Evolutionary conservation across 2,888 invertebrate species (phyloP).

Genomic region (Watsonalla cultraria): DNA sequence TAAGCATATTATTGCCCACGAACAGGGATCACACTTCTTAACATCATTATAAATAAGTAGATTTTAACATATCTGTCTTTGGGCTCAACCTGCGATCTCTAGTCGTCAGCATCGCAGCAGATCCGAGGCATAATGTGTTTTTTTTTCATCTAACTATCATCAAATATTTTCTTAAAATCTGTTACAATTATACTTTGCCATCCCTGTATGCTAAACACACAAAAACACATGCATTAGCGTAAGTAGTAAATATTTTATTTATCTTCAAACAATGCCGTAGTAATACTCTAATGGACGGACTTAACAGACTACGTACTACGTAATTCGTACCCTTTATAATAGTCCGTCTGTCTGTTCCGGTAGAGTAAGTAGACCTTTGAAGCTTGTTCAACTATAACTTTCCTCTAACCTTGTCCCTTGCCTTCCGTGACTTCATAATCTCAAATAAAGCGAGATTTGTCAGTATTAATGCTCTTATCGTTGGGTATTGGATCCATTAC

Average conservation of each 20-base stretch:
- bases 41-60: too few species aligned
- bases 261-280: conserved; percentile 5
- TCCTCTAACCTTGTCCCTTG: conserved; percentile 5
- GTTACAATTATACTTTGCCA: too few species aligned
- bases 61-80: too few species aligned
- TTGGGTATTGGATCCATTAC: conserved; percentile 39
- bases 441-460: conserved; percentile 22
- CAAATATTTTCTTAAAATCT: too few species aligned
- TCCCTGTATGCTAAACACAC: too few species aligned
- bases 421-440: conserved; percentile 12
- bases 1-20: too few species aligned
- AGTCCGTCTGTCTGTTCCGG: background rate
- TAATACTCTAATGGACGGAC: background rate
- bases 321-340: background rate
- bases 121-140: too few species aligned
- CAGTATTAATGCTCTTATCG: conserved; percentile 34
- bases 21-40: too few species aligned
- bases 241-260: background rate
- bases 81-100: too few species aligned
- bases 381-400: background rate
- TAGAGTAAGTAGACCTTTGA: background rate
- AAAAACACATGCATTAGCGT: too few species aligned
- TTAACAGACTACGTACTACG: background rate
- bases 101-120: too few species aligned
- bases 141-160: too few species aligned